Percentiles rank a stretch among this genome's conserved stretches.
Evolutionary conservation across 2,888 invertebrate species (phyloP).

Genomic region (Drosophila tanythrix): DNA sequence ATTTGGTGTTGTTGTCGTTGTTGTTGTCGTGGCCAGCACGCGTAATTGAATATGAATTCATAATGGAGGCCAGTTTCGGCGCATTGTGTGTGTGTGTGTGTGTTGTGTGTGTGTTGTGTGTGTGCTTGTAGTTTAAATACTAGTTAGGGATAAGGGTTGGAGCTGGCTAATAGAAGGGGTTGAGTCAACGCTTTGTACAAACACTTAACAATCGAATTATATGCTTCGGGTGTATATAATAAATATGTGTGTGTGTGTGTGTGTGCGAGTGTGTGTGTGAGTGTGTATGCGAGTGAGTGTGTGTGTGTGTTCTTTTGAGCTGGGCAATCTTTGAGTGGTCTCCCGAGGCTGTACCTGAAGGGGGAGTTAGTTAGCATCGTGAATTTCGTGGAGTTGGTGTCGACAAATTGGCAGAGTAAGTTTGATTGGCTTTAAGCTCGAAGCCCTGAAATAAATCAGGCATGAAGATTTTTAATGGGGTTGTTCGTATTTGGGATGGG

Average conservation of each 20-base stretch:
- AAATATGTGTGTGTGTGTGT: background rate
- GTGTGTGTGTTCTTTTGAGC: background rate
- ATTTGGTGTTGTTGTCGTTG: background rate
- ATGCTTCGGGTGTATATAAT: background rate
- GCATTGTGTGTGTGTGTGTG: constrained; percentile 15
- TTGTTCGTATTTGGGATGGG: constrained; percentile 4
- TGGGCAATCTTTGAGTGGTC: constrained; percentile 27
- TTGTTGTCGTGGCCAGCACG: constrained; percentile 40
- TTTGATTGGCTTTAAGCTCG: constrained; percentile 59
- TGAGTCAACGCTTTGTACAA: constrained; percentile 35
- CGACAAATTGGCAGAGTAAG: constrained; percentile 20
- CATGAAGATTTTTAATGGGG: constrained; percentile 52
- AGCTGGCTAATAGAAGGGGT: background rate
- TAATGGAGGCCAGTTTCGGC: constrained; percentile 49
- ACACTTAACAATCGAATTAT: constrained; percentile 59
- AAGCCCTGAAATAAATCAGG: constrained; percentile 47
- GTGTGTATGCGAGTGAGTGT: too few species aligned
- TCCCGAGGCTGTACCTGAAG: constrained; percentile 3
- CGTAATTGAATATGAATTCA: constrained; percentile 78
- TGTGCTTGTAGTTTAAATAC: constrained; percentile 20
- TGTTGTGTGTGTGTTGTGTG: constrained; percentile 21
- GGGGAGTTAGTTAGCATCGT: background rate
- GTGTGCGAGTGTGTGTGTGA: too few species aligned
- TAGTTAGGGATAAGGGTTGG: constrained; percentile 11
- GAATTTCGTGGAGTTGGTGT: background rate